phyloP scores from a whole-genome alignment of 1,140 invertebrate genomes.

The Drosophila grimshawi region DNA sequence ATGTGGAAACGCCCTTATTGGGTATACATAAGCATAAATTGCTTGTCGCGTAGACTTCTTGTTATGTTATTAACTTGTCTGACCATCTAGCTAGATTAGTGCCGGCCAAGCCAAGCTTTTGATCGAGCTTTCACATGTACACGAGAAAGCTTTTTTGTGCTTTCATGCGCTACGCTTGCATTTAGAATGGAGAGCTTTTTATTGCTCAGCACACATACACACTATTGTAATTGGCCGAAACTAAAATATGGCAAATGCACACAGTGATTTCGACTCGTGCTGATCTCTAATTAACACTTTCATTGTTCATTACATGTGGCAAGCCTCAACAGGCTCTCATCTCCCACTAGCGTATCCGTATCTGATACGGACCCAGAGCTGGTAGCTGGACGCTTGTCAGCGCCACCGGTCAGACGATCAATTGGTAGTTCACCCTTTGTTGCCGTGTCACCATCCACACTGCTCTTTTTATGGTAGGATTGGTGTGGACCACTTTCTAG shows the following conservation, averaged over 20 bases:
- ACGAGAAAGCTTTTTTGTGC: too few relatives aligned
- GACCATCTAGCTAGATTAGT: too few relatives aligned
- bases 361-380: constrained; percentile 53
- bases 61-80: too few relatives aligned
- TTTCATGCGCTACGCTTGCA: too few relatives aligned
- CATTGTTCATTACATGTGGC: constrained; percentile 49
- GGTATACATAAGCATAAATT: too few relatives aligned
- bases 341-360: constrained; percentile 63
- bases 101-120: too few relatives aligned
- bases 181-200: too few relatives aligned
- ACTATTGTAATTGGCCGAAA: too few relatives aligned
- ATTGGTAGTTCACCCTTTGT: constrained; percentile 5
- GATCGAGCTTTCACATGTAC: too few relatives aligned
- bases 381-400: constrained; percentile 36
- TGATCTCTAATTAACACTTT: constrained; percentile 9
- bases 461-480: background rate
- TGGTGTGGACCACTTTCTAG: constrained; percentile 23
- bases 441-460: background rate
- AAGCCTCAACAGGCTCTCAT: constrained; percentile 26
- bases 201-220: too few relatives aligned
- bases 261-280: background rate
- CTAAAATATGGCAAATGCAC: background rate
- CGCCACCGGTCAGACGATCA: constrained; percentile 59
- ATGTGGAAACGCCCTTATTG: too few relatives aligned
- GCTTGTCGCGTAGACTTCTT: too few relatives aligned